phyloP scores from a whole-genome alignment of 2,797 vertebrate genomes.

The Oophaga sylvatica region DNA sequence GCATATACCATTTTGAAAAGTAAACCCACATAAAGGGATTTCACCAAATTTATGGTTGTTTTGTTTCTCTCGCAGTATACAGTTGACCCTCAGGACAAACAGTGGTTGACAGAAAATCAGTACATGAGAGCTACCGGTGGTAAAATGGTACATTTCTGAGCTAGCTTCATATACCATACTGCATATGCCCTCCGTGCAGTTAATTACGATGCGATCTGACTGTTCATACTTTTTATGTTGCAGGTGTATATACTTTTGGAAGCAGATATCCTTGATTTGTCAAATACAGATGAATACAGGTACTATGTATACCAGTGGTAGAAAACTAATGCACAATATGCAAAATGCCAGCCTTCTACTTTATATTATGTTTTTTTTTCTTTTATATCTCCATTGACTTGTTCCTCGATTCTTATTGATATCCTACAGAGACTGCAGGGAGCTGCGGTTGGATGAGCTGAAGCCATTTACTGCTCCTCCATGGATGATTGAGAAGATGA shows the following conservation, averaged over 20 bases:
- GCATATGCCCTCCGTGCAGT: too few relatives aligned
- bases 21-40: background rate
- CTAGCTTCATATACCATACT: background rate
- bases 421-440: constrained; percentile 81
- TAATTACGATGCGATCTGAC: background rate
- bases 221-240: background rate
- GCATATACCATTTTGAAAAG: background rate
- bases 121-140: constrained; percentile 97
- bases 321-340: background rate
- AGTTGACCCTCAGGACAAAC: constrained; percentile 94
- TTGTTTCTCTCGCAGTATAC: constrained; percentile 81
- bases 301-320: constrained; percentile 65
- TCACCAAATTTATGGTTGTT: background rate
- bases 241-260: constrained; percentile 96
- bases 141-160: constrained; percentile 89
- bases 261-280: constrained; percentile 91
- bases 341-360: background rate
- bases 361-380: background rate
- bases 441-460: constrained; percentile 88
- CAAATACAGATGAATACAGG: constrained; percentile 91
- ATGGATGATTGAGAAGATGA: constrained; percentile 97
- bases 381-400: background rate
- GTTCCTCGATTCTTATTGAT: background rate
- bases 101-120: constrained; percentile 95
- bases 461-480: constrained; percentile 84